Evolutionary conservation across 2,113 vertebrate species (phyloP).

Genomic region (Kryptolebias marmoratus): DNA sequence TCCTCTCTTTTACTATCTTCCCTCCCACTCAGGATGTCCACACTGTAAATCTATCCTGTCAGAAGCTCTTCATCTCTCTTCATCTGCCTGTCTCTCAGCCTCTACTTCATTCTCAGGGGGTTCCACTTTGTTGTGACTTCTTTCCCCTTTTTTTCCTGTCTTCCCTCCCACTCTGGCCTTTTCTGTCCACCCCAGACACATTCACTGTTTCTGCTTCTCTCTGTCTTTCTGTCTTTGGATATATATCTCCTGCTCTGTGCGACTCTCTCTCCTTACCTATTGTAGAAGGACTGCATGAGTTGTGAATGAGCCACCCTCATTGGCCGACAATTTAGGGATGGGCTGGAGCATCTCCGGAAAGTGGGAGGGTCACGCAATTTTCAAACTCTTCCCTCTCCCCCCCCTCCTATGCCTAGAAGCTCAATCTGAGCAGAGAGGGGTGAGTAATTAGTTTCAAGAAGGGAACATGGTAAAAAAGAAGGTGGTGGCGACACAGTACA

Average conservation of each 20-base stretch:
- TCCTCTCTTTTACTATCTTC: slow-evolving; percentile 13
- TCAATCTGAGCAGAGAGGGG: slow-evolving; percentile 60
- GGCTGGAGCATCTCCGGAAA: slow-evolving; percentile 77
- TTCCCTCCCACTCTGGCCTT: slow-evolving; percentile 48
- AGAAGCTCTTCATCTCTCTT: slow-evolving; percentile 49
- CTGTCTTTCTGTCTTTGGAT: slow-evolving; percentile 56
- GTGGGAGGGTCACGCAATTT: slow-evolving; percentile 73
- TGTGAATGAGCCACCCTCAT: slow-evolving; percentile 71
- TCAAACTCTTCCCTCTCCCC: slow-evolving; percentile 43
- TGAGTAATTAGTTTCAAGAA: slow-evolving; percentile 49
- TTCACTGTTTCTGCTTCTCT: slow-evolving; percentile 38
- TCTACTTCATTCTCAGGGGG: slow-evolving; percentile 58
- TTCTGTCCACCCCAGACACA: slow-evolving; percentile 45
- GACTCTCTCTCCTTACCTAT: slow-evolving; percentile 77
- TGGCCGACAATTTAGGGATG: slow-evolving; percentile 76
- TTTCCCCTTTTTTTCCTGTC: slow-evolving; percentile 30
- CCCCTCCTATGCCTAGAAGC: slow-evolving; percentile 39
- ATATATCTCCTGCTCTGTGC: slow-evolving; percentile 64
- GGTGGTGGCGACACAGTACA: neutral
- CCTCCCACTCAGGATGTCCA: slow-evolving; percentile 36
- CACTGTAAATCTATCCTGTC: slow-evolving; percentile 51
- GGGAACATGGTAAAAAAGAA: slow-evolving; percentile 5
- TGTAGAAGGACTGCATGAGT: slow-evolving; percentile 71
- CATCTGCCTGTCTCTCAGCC: slow-evolving; percentile 42
- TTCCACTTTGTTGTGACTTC: slow-evolving; percentile 45